Evolutionary conservation across 2,113 vertebrate species (phyloP).

Genomic region (Urocitellus parryii): DNA sequence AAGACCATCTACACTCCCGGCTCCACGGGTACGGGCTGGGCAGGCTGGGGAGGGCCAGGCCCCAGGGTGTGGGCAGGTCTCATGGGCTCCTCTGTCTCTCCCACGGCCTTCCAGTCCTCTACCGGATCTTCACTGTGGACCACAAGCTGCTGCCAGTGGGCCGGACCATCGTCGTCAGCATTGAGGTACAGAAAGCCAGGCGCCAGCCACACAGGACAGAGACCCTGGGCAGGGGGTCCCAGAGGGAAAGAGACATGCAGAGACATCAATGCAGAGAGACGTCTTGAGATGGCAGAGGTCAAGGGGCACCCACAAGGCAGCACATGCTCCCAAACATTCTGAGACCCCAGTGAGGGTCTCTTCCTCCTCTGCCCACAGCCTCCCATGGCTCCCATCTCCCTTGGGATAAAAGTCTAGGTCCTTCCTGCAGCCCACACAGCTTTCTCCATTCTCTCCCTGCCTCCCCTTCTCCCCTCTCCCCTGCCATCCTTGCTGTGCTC

Average conservation of each 20-base stretch:
- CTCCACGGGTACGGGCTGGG: constrained; percentile 66
- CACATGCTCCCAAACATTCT: no score
- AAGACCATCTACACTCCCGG: constrained; percentile 88
- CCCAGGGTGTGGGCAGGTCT: neutral
- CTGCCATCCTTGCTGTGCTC: neutral
- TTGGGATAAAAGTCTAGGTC: neutral
- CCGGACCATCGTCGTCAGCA: constrained; percentile 74
- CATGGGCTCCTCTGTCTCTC: neutral
- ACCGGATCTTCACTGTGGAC: constrained; percentile 82
- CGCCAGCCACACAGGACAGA: neutral
- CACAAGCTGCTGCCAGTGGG: constrained; percentile 76
- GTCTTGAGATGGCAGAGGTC: neutral
- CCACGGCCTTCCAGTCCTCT: constrained; percentile 76
- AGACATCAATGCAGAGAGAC: neutral
- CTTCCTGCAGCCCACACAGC: neutral
- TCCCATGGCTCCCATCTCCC: neutral
- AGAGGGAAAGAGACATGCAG: neutral
- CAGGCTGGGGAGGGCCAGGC: neutral
- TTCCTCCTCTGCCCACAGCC: neutral
- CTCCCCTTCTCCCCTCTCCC: neutral
- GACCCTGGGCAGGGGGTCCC: neutral
- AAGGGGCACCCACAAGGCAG: no score
- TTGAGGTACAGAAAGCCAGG: constrained; percentile 78
- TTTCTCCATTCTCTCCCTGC: neutral
- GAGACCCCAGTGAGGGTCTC: neutral